A percentile compares a stretch with the other conserved stretches of the same genome.
Evolutionary conservation across 2,797 vertebrate genomes (phyloP).

Genomic region (Malurus splendens): DNA sequence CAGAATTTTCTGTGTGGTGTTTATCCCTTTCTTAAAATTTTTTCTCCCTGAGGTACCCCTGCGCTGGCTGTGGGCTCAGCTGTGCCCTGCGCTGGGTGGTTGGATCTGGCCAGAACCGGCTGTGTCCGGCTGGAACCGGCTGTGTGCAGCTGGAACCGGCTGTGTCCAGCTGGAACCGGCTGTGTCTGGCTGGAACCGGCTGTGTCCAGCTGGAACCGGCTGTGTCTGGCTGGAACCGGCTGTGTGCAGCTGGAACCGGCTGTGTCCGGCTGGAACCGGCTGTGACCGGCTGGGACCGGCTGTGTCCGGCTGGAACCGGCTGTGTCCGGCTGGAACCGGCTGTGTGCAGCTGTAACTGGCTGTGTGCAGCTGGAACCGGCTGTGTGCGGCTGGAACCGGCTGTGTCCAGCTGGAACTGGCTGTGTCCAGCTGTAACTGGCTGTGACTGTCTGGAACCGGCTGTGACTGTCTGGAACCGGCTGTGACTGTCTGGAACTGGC

Average conservation of each 20-base stretch:
- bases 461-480: rapidly evolving
- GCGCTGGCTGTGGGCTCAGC: rapidly evolving
- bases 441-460: neutral
- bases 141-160: neutral
- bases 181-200: neutral
- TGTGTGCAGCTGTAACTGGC: too few species aligned
- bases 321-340: too few species aligned
- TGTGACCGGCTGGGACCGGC: too few species aligned
- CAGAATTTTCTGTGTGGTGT: rapidly evolving
- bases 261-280: too few species aligned
- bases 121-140: rapidly evolving
- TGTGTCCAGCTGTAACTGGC: neutral
- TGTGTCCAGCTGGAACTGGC: neutral
- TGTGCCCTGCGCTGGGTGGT: rapidly evolving
- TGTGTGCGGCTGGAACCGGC: rapidly evolving
- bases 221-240: rapidly evolving
- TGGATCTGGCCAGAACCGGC: rapidly evolving
- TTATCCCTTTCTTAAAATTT: neutral
- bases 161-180: neutral
- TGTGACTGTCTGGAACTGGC: neutral
- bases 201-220: rapidly evolving
- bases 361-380: too few species aligned
- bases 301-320: too few species aligned
- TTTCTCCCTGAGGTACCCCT: rapidly evolving
- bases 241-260: neutral